Conservation (phyloP, 2,113 vertebrate species). For the Sorex araneus region DNA sequence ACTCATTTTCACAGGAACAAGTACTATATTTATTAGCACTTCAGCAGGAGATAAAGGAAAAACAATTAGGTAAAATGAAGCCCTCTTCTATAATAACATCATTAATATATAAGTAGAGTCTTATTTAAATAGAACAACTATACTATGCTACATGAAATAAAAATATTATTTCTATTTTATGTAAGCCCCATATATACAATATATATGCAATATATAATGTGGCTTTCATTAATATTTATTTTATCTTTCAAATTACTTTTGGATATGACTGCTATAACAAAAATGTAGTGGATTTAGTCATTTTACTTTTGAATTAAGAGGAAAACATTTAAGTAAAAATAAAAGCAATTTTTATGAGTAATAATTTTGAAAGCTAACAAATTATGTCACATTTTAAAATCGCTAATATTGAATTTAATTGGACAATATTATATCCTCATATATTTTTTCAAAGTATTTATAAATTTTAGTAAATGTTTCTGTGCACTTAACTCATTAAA, state of each 20-base stretch:
- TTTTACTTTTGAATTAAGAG: not conserved
- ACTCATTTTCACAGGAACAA: constrained; percentile 20
- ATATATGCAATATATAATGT: constrained; percentile 12
- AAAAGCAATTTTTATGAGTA: not conserved
- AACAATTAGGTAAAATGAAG: constrained; percentile 26
- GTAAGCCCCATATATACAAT: not conserved
- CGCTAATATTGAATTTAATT: not conserved
- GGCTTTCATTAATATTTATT: not conserved
- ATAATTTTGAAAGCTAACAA: not conserved
- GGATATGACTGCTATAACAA: not conserved
- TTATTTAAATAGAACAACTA: not conserved
- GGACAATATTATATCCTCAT: constrained; percentile 6
- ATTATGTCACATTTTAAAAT: not conserved
- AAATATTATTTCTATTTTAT: not conserved
- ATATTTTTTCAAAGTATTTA: not conserved
- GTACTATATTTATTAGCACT: not conserved
- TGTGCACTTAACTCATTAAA: not conserved
- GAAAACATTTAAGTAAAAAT: not conserved
- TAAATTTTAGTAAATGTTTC: constrained; percentile 9
- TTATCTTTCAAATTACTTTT: not conserved
- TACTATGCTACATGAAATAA: not conserved
- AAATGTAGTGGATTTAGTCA: not conserved
- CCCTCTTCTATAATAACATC: not conserved
- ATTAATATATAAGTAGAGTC: constrained; percentile 30
- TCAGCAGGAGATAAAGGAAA: not conserved